Evolutionary conservation across 2,797 vertebrate species (phyloP).

Genomic region (Paratrypauchen microcephalus): DNA sequence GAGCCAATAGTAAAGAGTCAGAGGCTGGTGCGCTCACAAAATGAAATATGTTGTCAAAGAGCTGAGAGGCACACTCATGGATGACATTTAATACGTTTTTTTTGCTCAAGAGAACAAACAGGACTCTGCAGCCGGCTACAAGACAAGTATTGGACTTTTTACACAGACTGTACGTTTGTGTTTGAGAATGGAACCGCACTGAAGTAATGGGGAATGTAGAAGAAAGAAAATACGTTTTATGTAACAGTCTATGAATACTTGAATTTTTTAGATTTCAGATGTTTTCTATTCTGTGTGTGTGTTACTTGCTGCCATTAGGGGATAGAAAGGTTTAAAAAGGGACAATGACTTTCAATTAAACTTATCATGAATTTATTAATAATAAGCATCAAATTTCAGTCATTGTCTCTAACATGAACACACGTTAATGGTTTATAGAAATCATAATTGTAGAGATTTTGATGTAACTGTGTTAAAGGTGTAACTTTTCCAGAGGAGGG

Average conservation of each 20-base stretch:
- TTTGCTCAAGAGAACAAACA: conserved; percentile 52
- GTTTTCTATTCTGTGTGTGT: neutral
- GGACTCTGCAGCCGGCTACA: conserved; percentile 21
- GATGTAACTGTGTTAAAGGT: neutral
- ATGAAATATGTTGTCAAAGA: conserved; percentile 69
- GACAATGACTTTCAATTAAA: too few relatives aligned
- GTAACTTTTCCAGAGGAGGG: too few relatives aligned
- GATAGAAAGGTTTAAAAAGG: too few relatives aligned
- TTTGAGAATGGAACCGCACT: neutral
- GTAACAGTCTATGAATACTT: neutral
- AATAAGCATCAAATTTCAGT: too few relatives aligned
- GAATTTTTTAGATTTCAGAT: neutral
- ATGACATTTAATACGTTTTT: conserved; percentile 70
- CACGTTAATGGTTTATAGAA: neutral
- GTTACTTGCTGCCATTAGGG: too few relatives aligned
- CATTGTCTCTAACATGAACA: too few relatives aligned
- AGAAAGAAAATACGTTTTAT: neutral
- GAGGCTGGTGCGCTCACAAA: conserved; percentile 55
- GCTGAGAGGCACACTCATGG: conserved; percentile 58
- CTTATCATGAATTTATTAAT: too few relatives aligned
- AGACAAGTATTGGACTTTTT: conserved; percentile 18
- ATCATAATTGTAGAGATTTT: neutral
- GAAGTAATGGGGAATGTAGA: neutral
- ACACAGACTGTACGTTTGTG: neutral
- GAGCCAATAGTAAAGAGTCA: conserved; percentile 70